phyloP scores from a whole-genome alignment of 2,888 invertebrate genomes.

The Thecocarcelia acutangulata region DNA sequence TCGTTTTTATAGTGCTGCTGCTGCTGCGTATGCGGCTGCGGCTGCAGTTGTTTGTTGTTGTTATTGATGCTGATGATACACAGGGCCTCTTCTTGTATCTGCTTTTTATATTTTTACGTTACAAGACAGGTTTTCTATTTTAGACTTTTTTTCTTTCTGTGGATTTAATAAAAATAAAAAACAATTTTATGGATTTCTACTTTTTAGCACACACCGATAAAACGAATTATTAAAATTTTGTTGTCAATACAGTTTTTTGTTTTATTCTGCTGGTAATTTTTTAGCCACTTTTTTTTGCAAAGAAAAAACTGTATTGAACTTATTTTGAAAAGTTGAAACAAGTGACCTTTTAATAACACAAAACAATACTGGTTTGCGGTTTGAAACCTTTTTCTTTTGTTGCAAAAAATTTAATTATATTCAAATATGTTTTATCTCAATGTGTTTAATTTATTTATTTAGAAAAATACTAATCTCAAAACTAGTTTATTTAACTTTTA shows the following conservation, averaged over 20 bases:
- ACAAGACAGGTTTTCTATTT: constrained; percentile 63
- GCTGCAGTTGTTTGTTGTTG: constrained; percentile 35
- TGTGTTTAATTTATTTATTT: not conserved
- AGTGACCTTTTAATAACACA: constrained; percentile 62
- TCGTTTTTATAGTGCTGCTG: too few species aligned
- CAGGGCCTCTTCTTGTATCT: constrained; percentile 55
- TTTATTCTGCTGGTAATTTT: constrained; percentile 1
- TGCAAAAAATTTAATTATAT: not conserved
- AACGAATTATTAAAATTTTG: constrained; percentile 21
- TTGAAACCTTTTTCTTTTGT: constrained; percentile 5
- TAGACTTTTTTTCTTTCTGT: constrained; percentile 20
- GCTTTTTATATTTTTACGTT: constrained; percentile 44
- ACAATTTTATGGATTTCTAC: constrained; percentile 50
- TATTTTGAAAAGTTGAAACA: constrained; percentile 48
- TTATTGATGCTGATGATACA: constrained; percentile 55
- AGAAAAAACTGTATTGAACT: constrained; percentile 38
- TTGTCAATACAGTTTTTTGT: constrained; percentile 16
- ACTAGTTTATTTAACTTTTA: constrained; percentile 47
- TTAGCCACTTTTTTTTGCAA: constrained; percentile 29
- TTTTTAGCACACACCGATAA: constrained; percentile 56
- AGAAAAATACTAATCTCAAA: constrained; percentile 5
- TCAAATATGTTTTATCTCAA: not conserved
- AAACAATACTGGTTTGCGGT: constrained; percentile 50
- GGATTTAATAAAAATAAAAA: constrained; percentile 24
- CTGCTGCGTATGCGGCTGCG: too few species aligned